phyloP scores from a whole-genome alignment of 2,797 vertebrate species.

The Sylvilagus floridanus region DNA sequence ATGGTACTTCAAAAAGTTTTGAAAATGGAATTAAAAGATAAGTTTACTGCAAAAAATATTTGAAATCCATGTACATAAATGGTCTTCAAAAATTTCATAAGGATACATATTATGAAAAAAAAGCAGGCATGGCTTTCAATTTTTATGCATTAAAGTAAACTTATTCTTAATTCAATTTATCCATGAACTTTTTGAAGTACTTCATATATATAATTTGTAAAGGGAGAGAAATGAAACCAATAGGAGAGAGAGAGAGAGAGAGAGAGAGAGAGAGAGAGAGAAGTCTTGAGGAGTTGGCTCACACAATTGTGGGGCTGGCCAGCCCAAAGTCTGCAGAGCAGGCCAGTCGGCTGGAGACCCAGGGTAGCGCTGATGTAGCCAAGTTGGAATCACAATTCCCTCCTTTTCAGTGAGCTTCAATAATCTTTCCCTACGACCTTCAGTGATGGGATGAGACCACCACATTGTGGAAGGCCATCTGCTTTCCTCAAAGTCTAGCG shows the following conservation, averaged over 20 bases:
- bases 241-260: no score
- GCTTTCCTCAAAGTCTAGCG: neutral
- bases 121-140: no score
- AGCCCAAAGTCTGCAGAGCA: neutral
- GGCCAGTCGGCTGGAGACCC: neutral
- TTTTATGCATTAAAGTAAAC: no score
- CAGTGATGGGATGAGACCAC: neutral
- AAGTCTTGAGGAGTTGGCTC: neutral
- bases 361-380: neutral
- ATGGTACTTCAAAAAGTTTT: no score
- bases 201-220: no score
- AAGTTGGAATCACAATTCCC: neutral
- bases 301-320: accelerated
- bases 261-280: neutral
- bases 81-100: no score
- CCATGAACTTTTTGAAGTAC: no score
- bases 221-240: neutral
- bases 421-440: neutral
- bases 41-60: no score
- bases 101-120: no score
- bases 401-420: neutral
- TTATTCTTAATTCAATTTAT: no score
- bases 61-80: no score
- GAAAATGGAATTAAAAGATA: no score
- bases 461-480: neutral